Evolutionary conservation across 2,888 invertebrate species (phyloP), one percentile per base, ranked within the genome.

Genomic region (Tipula helvola): DNA sequence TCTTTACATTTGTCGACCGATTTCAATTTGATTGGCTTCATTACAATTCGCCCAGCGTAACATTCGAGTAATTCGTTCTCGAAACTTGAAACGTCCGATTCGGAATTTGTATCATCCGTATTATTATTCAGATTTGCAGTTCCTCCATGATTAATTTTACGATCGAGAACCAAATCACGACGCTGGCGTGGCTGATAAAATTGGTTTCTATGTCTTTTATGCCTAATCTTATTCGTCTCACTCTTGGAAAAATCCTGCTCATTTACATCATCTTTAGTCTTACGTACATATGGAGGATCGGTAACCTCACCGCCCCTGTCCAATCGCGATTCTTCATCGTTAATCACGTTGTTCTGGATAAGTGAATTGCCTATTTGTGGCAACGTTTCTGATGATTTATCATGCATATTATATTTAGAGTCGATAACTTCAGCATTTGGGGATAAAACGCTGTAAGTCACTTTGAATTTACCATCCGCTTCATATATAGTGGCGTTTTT

Each of bases 71-170:
- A 91, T 87, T 94, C 95, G 87, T 94, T 95, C 91, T 97, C 97
- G 90, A 97, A 97, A 90, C 96, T 96, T 0, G 96, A 96, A 5
- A 95, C 95, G 87, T 93, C 94, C 87, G 95, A 95, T 87, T 93
- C 93, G 18, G 88, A 88, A 52, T 36, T 16, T 2, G 36, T 5
- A 5, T 91, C 90, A 57, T 92, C 90, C 0, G 94, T 93, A 86
- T 91, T 92, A 89, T 96, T 92, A 89, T 96, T 95, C 87, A 90
- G 89, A 18, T 91, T 89, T 0, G 91, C 91, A 91, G 96, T 96
- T 5, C 96, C 96, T 3, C 96, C 96, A 89, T 96, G 96, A 88
- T 94, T 94, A 12, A 96, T 94, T 86, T 95, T 95, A 42, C 95
- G 93, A 91, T 96, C 96, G 87, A 96, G 92, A 87, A 95, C 91